A percentile compares a stretch with the other conserved stretches of the same genome.
These are phyloP conservation scores for Tiliqua scincoides DNA, from an alignment of 2,113 vertebrate species.

Conservation along the genomic window DNA sequence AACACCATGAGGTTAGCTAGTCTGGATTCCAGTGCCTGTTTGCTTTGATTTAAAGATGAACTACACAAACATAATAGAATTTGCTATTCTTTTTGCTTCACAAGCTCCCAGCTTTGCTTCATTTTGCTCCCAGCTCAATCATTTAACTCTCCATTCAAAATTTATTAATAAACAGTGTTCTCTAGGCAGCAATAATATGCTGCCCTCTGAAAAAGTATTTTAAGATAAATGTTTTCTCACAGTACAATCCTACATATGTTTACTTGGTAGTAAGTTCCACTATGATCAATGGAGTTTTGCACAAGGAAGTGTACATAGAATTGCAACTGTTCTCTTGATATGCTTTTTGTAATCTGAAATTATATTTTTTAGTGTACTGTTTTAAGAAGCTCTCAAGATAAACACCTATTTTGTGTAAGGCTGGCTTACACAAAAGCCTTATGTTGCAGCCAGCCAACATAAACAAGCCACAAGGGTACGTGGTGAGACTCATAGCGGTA, in stretches of 20 bases:
- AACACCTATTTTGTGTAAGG: background rate
- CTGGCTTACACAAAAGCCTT: too few species aligned
- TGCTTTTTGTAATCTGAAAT: background rate
- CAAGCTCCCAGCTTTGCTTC: background rate
- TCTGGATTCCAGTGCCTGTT: background rate
- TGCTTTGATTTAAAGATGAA: background rate
- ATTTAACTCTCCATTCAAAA: background rate
- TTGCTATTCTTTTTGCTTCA: background rate
- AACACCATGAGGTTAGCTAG: background rate
- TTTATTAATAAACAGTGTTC: background rate
- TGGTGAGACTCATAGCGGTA: background rate
- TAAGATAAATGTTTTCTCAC: background rate
- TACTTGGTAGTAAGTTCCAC: too few species aligned
- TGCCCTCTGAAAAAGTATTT: background rate
- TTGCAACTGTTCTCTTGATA: background rate
- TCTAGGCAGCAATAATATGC: background rate
- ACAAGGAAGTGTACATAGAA: too few species aligned
- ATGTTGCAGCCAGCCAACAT: background rate
- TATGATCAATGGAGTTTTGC: too few species aligned
- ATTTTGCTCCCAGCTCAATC: background rate
- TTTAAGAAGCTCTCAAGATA: background rate
- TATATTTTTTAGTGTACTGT: background rate
- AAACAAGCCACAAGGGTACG: background rate
- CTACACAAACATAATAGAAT: background rate
- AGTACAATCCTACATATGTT: too few species aligned